Evolutionary conservation across 92 coral and sea anemone species (phyloP), one percentile per base, ranked within the genome.

Genomic region (Meandrina meandrites): DNA sequence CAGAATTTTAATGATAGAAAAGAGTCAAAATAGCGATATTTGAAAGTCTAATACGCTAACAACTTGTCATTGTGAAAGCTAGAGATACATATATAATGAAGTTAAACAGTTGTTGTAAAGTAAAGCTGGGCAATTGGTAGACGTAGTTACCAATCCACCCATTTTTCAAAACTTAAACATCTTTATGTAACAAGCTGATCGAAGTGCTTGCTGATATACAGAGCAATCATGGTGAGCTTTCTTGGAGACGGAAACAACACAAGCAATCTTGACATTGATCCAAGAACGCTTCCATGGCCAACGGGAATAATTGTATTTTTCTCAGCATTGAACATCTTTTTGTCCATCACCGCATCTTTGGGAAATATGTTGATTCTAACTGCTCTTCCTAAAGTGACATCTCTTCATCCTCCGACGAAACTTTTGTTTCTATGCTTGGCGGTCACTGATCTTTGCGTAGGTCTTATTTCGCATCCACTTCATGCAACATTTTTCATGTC

Each of bases 341-440:
- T 71, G 24, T 54, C 81, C 22, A 56, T 75, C 74, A 36, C 75
- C 30, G 74, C 88, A 37, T 54, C 75, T 1, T 30, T 84, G 40
- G 88, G 81, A n/a, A 84, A 84, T 57, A 66, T 28, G 10, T 28
- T 66, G 35, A 66, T 66, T 8, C 35, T 66, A 28, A 66, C 2
- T 66, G 71, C 18, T 66, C 71, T 66, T 28, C 35, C 16, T 11
- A 66, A 66, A 66, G 71, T 27, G 71, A 27, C 71, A 27, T 66
- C 35, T 66, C 71, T 66, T 66, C 71, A 66, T 10, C 71, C 71
- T 11, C 71, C 71, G 28, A 66, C 35, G 4, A 66, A 66, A 66
- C 71, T 66, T 9, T 28, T 66, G 12, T 66, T 66, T 27, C 31
- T 15, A 66, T 66, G 71, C 18, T 5, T 66, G 71, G 71, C 71